A percentile compares a stretch with the other conserved stretches of the same genome.
These are phyloP conservation scores for Poecilia latipinna DNA, from an alignment of 2,113 vertebrate species.

Conservation along the genomic window DNA sequence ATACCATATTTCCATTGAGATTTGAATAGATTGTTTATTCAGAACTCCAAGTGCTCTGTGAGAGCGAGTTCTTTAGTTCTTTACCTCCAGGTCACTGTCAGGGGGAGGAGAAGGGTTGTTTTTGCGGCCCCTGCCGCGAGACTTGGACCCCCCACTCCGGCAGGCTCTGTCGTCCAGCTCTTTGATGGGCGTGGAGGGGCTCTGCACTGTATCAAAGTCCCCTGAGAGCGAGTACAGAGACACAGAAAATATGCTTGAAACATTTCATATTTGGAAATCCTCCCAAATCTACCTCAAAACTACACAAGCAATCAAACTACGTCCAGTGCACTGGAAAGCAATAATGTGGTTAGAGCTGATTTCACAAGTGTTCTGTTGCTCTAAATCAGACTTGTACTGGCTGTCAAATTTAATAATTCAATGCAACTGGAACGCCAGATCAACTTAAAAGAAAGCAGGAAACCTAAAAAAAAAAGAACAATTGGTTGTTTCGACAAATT, in stretches of 20 bases:
- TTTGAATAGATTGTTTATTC: slow-evolving; percentile 17
- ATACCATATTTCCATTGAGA: slow-evolving; percentile 31
- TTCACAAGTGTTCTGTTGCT: slow-evolving; percentile 58
- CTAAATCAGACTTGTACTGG: slow-evolving; percentile 56
- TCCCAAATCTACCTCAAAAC: slow-evolving; percentile 11
- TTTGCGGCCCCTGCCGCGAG: slow-evolving; percentile 94
- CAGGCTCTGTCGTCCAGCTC: slow-evolving; percentile 97
- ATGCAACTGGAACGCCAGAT: slow-evolving; percentile 60
- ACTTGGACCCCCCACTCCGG: slow-evolving; percentile 94
- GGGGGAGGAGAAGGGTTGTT: slow-evolving; percentile 98
- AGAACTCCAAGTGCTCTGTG: slow-evolving; percentile 6
- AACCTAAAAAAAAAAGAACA: slow-evolving; percentile 26
- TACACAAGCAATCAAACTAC: slow-evolving; percentile 21
- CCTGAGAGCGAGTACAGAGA: slow-evolving; percentile 73
- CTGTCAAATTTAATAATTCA: slow-evolving; percentile 70
- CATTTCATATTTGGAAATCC: slow-evolving; percentile 24
- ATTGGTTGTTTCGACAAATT: slow-evolving; percentile 36
- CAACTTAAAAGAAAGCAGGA: slow-evolving; percentile 35
- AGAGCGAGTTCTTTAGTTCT: slow-evolving; percentile 41
- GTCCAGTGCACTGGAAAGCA: slow-evolving; percentile 22
- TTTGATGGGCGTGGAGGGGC: slow-evolving; percentile 97
- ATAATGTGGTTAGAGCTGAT: slow-evolving; percentile 46
- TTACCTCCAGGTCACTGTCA: slow-evolving; percentile 98
- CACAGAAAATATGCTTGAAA: slow-evolving; percentile 32
- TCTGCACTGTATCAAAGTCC: slow-evolving; percentile 95